Evolutionary conservation across 2,888 invertebrate species (phyloP).

Genomic region (Aelia acuminata): DNA sequence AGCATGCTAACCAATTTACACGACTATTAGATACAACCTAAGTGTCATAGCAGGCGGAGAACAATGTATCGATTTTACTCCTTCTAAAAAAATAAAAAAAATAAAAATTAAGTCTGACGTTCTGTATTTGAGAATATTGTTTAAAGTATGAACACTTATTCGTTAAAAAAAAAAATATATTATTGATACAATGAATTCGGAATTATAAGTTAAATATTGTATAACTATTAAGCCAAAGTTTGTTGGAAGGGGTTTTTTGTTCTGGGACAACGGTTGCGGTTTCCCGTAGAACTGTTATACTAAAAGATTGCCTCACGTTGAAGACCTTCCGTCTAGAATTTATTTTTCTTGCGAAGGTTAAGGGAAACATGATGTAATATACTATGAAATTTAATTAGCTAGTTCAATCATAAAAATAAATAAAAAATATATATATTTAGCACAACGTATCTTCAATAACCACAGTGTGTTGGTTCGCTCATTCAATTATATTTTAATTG

Average conservation of each 20-base stretch:
- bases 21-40: neutral
- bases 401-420: too few relatives aligned
- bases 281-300: neutral
- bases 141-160: too few relatives aligned
- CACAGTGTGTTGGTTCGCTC: too few relatives aligned
- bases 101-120: too few relatives aligned
- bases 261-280: slow-evolving; percentile 7
- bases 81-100: neutral
- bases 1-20: neutral
- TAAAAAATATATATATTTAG: too few relatives aligned
- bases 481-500: too few relatives aligned
- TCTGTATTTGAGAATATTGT: too few relatives aligned
- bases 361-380: too few relatives aligned
- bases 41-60: neutral
- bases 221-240: neutral
- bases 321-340: neutral
- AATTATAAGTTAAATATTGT: neutral
- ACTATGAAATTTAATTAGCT: too few relatives aligned
- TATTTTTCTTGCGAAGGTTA: neutral
- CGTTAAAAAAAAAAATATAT: too few relatives aligned
- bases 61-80: neutral
- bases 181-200: too few relatives aligned
- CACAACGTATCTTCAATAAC: too few relatives aligned
- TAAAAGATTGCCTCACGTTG: neutral
- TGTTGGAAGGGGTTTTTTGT: neutral